Conservation (phyloP, 2,113 vertebrate species). For the Psammodynastes pulverulentus region DNA sequence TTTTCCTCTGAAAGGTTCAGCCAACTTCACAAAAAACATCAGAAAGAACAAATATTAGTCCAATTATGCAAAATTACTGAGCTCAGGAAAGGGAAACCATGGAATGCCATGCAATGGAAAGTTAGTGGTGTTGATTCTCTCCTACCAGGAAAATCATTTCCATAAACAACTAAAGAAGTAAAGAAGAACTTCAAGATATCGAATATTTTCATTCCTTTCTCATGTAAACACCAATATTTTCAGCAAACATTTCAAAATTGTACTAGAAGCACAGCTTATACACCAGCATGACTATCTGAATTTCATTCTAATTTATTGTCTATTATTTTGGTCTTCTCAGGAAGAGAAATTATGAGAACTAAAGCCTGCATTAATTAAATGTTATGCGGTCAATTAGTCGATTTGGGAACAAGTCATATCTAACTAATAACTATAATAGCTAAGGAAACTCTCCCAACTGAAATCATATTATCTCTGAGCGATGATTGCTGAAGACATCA, state of each 20-base stretch:
- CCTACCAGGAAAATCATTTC: constrained; percentile 39
- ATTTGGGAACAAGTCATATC: not conserved
- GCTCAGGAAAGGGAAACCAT: constrained; percentile 31
- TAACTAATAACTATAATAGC: not conserved
- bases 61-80: constrained; percentile 41
- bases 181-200: constrained; percentile 46
- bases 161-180: constrained; percentile 27
- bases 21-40: constrained; percentile 15
- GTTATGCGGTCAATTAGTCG: not conserved
- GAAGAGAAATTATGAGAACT: constrained; percentile 19
- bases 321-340: constrained; percentile 42
- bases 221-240: constrained; percentile 30
- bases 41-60: constrained; percentile 49
- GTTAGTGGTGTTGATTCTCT: constrained; percentile 31
- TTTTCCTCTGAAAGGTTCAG: constrained; percentile 8
- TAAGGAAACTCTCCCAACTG: not conserved
- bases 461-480: not conserved
- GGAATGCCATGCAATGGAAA: not conserved
- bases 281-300: constrained; percentile 20
- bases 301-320: constrained; percentile 30
- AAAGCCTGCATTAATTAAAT: not conserved
- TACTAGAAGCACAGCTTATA: constrained; percentile 26
- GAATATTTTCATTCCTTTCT: constrained; percentile 36
- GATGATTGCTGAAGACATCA: not conserved
- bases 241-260: constrained; percentile 39